Base-by-base conservation (phyloP, 2,888 invertebrate genomes). In the Scrobipalpa atriplicella region DNA sequence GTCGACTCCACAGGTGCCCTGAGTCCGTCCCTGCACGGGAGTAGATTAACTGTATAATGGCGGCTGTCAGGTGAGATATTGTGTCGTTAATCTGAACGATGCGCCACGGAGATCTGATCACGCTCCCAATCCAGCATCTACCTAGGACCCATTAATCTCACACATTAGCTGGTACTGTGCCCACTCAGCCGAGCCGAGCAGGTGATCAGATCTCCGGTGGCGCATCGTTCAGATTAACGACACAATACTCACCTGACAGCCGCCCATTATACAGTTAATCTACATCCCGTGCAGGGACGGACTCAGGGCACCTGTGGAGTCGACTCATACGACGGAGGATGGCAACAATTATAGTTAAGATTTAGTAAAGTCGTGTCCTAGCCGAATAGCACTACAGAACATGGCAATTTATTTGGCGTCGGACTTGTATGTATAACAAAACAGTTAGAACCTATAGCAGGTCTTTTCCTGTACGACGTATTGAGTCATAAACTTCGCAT, bases 181-280 rank as follows among this genome's bases (percentile, higher is more conserved):
- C n/a, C n/a, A n/a, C n/a, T n/a, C n/a, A n/a, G n/a, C n/a, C n/a
- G n/a, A n/a, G n/a, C n/a, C n/a, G n/a, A n/a, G n/a, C n/a, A n/a
- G n/a, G 18, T 16, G 10, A 18, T 18, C 8, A 2, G 19, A 18
- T 10, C 8, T 3, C 18, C 58, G n/a, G 58, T 16, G 16, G 11
- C 36, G 16, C 51, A 52, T 52, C 63, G 77, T 75, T 71, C 73
- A 76, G 79, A 79, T 78, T 84, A 82, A 83, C 81, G 79, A 73
- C 69, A 73, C 77, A 74, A 83, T 85, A 84, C 81, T 78, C 81
- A 83, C 79, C 79, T 72, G 75, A 77, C 73, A 76, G 73, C 66
- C 71, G 72, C 62, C 74, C 72, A 76, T 80, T 78, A 82, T 77
- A 73, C 73, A 75, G 77, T 76, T 82, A 80, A 82, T 82, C 77